These are phyloP conservation scores for Crenichthys baileyi DNA, from an alignment of 2,797 vertebrate genomes.

Conservation along the genomic window DNA sequence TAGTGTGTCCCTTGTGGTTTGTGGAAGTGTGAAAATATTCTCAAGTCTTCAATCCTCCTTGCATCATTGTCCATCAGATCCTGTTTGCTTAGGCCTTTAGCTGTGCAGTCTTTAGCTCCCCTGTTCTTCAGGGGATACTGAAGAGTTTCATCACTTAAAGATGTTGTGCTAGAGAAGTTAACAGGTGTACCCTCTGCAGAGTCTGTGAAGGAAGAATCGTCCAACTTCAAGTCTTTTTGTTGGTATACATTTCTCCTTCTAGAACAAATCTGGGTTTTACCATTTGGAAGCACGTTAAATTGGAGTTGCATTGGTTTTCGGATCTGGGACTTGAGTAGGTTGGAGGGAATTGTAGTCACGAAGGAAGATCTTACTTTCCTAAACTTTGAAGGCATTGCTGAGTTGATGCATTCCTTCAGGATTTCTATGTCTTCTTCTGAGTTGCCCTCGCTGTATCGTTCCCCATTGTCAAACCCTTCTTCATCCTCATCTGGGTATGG, in stretches of 20 bases:
- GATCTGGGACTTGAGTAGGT: conserved; percentile 83
- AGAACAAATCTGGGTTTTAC: conserved; percentile 76
- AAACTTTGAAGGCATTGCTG: conserved; percentile 93
- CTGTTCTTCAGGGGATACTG: conserved; percentile 83
- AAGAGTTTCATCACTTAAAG: conserved; percentile 93
- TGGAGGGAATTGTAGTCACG: conserved; percentile 83
- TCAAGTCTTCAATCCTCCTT: conserved; percentile 83
- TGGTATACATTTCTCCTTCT: conserved; percentile 77
- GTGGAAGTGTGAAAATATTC: conserved; percentile 84
- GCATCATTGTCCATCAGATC: conserved; percentile 72
- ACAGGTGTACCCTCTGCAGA: conserved; percentile 91
- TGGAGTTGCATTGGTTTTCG: conserved; percentile 88
- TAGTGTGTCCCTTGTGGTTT: conserved; percentile 74
- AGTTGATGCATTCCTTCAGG: conserved; percentile 95
- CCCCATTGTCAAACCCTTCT: conserved; percentile 72
- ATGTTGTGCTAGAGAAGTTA: conserved; percentile 93
- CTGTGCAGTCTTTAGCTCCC: conserved; percentile 70
- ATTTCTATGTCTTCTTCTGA: conserved; percentile 94
- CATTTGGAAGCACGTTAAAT: conserved; percentile 92
- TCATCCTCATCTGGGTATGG: conserved; percentile 84
- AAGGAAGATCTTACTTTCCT: conserved; percentile 89
- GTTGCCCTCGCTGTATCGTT: conserved; percentile 85
- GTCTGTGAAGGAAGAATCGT: conserved; percentile 91
- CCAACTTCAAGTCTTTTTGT: conserved; percentile 81
- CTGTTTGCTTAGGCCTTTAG: conserved; percentile 75